phyloP scores from a whole-genome alignment of 1,140 invertebrate species.

The Portunus trituberculatus region DNA sequence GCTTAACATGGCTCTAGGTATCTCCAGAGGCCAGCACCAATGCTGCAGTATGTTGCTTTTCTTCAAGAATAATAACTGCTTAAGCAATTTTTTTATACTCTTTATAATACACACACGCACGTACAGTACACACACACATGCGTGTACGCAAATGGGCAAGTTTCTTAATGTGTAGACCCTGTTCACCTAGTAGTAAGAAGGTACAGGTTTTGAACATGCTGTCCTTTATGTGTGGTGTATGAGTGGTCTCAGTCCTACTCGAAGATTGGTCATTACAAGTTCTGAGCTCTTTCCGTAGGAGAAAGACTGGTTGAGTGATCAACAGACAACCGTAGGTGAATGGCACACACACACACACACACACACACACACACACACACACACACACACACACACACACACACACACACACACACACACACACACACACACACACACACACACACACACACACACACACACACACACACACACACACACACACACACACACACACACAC shows the following conservation, averaged over 20 bases:
- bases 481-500: not conserved
- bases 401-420: constrained; percentile 1
- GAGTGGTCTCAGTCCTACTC: too few relatives aligned
- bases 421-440: constrained; percentile 16
- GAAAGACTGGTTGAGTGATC: too few relatives aligned
- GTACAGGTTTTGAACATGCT: too few relatives aligned
- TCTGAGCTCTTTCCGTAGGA: too few relatives aligned
- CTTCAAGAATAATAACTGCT: not conserved
- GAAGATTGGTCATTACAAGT: too few relatives aligned
- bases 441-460: not conserved
- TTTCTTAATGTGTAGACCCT: too few relatives aligned
- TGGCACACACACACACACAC: not conserved
- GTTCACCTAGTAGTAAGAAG: too few relatives aligned
- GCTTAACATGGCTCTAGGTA: not conserved
- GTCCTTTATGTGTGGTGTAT: too few relatives aligned
- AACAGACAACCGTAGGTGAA: not conserved
- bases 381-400: not conserved
- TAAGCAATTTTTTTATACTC: not conserved
- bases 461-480: not conserved
- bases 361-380: not conserved
- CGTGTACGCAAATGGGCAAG: too few relatives aligned
- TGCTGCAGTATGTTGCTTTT: not conserved
- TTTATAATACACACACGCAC: not conserved
- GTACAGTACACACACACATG: constrained; percentile 53
- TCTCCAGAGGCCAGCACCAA: not conserved